phyloP scores from a whole-genome alignment of 2,888 invertebrate species.

The Stenurella melanura region DNA sequence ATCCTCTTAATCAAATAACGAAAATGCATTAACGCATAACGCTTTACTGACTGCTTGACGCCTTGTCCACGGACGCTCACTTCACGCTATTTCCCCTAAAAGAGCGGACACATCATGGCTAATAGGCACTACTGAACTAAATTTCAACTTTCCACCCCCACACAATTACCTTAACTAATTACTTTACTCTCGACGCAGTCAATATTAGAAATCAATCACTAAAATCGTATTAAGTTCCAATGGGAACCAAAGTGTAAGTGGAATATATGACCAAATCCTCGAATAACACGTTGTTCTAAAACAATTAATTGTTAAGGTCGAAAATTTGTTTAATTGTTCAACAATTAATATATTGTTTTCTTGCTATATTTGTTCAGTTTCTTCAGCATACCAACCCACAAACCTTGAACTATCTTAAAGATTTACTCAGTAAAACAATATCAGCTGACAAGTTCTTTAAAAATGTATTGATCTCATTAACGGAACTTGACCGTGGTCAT shows the following conservation, averaged over 20 bases:
- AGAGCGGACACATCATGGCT: slow-evolving; percentile 45
- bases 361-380: too few relatives aligned
- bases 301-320: too few relatives aligned
- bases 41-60: slow-evolving; percentile 58
- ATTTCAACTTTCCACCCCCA: slow-evolving; percentile 52
- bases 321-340: too few relatives aligned
- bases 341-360: too few relatives aligned
- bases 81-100: slow-evolving; percentile 43
- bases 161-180: slow-evolving; percentile 54
- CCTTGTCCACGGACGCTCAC: slow-evolving; percentile 41
- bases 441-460: too few relatives aligned
- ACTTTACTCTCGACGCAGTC: slow-evolving; percentile 3
- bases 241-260: neutral
- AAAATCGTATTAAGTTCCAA: neutral
- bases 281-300: too few relatives aligned
- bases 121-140: slow-evolving; percentile 58
- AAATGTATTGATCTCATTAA: too few relatives aligned
- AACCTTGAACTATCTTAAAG: too few relatives aligned
- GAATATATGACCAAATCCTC: neutral
- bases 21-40: slow-evolving; percentile 61
- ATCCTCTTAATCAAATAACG: slow-evolving; percentile 61
- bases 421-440: too few relatives aligned
- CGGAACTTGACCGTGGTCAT: too few relatives aligned
- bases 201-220: slow-evolving; percentile 11
- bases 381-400: too few relatives aligned